These are phyloP conservation scores for Rhyacophila evoluta DNA, from an alignment of 2,888 invertebrate species.

Conservation along the genomic window DNA sequence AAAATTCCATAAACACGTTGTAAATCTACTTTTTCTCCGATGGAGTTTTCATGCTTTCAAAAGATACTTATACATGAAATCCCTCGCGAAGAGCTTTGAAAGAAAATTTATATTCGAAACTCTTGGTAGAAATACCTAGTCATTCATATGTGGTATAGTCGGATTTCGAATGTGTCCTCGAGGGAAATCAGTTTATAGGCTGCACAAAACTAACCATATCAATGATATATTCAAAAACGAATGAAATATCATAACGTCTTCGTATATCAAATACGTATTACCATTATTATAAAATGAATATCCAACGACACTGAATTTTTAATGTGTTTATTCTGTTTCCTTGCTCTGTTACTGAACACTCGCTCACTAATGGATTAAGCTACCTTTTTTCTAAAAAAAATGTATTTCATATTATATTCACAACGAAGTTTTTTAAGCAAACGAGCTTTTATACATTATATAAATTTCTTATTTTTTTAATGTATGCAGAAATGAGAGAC, in stretches of 20 bases:
- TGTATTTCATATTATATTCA: too few species aligned
- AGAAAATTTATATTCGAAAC: constrained; percentile 32
- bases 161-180: constrained; percentile 33
- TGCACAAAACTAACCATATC: constrained; percentile 31
- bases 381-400: too few species aligned
- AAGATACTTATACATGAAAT: constrained; percentile 14
- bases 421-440: too few species aligned
- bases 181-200: constrained; percentile 47
- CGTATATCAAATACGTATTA: too few species aligned
- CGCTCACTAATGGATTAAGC: too few species aligned
- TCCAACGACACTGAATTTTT: too few species aligned
- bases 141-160: constrained; percentile 23
- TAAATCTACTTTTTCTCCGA: not conserved
- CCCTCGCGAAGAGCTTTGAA: constrained; percentile 3
- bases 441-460: too few species aligned
- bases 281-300: too few species aligned
- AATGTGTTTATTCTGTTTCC: too few species aligned
- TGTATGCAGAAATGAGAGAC: too few species aligned
- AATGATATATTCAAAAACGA: not conserved
- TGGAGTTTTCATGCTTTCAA: constrained; percentile 17
- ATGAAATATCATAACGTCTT: not conserved
- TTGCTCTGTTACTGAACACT: too few species aligned
- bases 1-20: constrained; percentile 9
- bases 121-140: constrained; percentile 22
- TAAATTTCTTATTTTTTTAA: too few species aligned